phyloP scores from a whole-genome alignment of 2,797 vertebrate species.

The Trichosurus vulpecula region DNA sequence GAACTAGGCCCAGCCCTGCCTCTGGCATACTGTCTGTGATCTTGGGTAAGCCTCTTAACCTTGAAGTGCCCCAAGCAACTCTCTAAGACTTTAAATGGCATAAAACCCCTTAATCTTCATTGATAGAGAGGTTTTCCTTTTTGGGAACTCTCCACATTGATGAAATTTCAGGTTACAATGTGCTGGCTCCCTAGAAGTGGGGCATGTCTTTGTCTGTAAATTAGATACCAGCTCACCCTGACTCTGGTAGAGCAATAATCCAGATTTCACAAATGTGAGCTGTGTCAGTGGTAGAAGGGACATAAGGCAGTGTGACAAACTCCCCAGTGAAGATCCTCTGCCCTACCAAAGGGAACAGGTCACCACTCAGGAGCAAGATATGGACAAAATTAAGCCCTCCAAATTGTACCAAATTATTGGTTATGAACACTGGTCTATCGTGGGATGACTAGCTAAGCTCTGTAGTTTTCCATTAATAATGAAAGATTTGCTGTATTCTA shows the following conservation, averaged over 20 bases:
- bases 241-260: neutral
- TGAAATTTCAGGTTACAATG: neutral
- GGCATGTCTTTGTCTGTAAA: neutral
- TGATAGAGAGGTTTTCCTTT: neutral
- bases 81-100: neutral
- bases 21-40: neutral
- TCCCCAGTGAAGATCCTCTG: neutral
- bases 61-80: neutral
- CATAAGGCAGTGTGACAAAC: neutral
- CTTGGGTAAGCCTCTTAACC: neutral
- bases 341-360: neutral
- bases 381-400: slow-evolving; percentile 68
- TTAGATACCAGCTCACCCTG: neutral
- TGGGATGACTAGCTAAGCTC: slow-evolving; percentile 68
- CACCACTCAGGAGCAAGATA: slow-evolving; percentile 19
- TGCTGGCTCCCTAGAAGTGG: neutral
- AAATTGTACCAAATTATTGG: slow-evolving; percentile 76
- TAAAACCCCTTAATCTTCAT: neutral
- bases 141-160: neutral
- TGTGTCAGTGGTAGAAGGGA: neutral
- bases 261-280: neutral
- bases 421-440: slow-evolving; percentile 74
- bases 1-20: neutral
- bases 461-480: slow-evolving; percentile 72
- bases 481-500: slow-evolving; percentile 75